Conservation (phyloP, 2,888 invertebrate species). For the Julus scanicus region DNA sequence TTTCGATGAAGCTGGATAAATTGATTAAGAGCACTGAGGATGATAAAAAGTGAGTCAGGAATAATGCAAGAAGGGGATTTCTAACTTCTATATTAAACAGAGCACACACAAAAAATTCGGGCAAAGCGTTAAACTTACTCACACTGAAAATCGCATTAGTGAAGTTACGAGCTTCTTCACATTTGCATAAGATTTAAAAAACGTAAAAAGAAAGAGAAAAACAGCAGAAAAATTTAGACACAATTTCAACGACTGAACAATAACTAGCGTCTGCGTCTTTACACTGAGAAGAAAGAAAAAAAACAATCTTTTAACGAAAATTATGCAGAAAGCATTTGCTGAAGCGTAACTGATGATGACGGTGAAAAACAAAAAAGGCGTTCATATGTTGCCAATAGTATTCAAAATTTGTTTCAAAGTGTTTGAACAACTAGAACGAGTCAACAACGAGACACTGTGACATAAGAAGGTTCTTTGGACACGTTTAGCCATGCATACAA, state of each 20-base stretch:
- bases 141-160: constrained; percentile 47
- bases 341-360: constrained; percentile 1
- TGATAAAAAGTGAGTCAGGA: not conserved
- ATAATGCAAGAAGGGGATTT: constrained; percentile 13
- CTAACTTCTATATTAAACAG: not conserved
- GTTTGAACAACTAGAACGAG: not conserved
- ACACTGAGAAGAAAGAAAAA: not conserved
- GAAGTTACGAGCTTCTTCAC: not conserved
- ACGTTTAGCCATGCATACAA: too few relatives aligned
- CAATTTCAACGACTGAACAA: not conserved
- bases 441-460: too few relatives aligned
- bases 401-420: not conserved
- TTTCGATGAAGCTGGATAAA: constrained; percentile 27
- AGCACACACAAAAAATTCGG: not conserved
- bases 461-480: too few relatives aligned
- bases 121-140: constrained; percentile 16
- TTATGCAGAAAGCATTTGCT: constrained; percentile 1
- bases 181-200: constrained; percentile 42
- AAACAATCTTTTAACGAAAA: not conserved
- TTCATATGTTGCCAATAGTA: not conserved
- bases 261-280: not conserved
- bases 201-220: not conserved
- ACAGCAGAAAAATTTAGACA: not conserved
- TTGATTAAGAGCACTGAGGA: constrained; percentile 1
- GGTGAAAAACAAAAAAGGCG: not conserved